These are phyloP conservation scores for Leptinotarsa juncta DNA, from an alignment of 2,888 invertebrate species.

Conservation along the genomic window DNA sequence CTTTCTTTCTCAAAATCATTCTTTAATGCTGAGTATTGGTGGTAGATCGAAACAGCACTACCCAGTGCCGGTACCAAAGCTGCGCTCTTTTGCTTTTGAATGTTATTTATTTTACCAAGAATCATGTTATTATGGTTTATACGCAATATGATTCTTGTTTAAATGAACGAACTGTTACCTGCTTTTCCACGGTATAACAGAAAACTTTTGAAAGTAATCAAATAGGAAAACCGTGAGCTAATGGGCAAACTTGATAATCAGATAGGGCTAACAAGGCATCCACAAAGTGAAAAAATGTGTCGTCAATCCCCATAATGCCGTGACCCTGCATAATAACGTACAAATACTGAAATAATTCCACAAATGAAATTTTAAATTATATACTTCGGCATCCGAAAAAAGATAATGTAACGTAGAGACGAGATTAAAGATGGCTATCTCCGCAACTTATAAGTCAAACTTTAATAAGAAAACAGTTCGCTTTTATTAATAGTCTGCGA, in stretches of 20 bases:
- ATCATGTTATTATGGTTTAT: too few species aligned
- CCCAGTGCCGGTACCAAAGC: too few species aligned
- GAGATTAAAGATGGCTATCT: constrained; percentile 66
- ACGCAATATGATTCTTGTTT: too few species aligned
- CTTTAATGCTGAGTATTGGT: too few species aligned
- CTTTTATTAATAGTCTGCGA: constrained; percentile 62
- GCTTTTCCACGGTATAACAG: not conserved
- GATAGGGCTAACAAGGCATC: not conserved
- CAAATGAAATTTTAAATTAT: constrained; percentile 65
- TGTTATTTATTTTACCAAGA: too few species aligned
- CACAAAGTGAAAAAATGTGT: constrained; percentile 14
- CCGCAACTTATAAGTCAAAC: constrained; percentile 64
- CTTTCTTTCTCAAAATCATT: too few species aligned
- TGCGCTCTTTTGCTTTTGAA: too few species aligned
- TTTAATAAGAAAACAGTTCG: constrained; percentile 66
- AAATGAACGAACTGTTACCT: not conserved
- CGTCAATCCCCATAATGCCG: constrained; percentile 19
- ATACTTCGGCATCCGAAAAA: constrained; percentile 53
- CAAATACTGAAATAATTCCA: constrained; percentile 59
- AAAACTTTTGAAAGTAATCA: not conserved
- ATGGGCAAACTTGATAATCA: not conserved
- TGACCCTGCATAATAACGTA: constrained; percentile 21
- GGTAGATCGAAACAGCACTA: too few species aligned
- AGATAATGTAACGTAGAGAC: constrained; percentile 63
- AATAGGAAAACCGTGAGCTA: not conserved